phyloP scores from a whole-genome alignment of 2,797 vertebrate species.

The Sebastes oblongus region DNA sequence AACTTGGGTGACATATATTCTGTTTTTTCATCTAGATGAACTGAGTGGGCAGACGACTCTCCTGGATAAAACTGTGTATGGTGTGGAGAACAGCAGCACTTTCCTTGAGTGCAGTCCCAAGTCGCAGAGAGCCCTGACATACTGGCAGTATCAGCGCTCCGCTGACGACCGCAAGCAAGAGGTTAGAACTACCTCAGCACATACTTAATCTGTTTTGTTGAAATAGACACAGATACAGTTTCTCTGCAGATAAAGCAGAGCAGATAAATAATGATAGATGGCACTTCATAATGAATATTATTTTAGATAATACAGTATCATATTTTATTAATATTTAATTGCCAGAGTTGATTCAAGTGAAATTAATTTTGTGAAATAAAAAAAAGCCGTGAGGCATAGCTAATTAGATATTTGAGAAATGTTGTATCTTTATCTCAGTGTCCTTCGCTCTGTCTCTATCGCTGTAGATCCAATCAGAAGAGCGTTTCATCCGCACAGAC shows the following conservation, averaged over 20 bases:
- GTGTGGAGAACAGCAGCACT: slow-evolving; percentile 98
- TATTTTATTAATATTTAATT: slow-evolving; percentile 1
- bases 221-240: neutral
- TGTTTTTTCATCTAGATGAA: slow-evolving; percentile 81
- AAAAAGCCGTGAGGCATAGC: neutral
- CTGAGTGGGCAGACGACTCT: slow-evolving; percentile 83
- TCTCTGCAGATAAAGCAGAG: neutral
- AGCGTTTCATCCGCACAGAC: slow-evolving; percentile 89
- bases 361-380: neutral
- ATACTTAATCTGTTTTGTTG: neutral
- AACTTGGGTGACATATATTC: neutral
- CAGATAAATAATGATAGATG: neutral
- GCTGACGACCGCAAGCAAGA: slow-evolving; percentile 91
- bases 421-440: slow-evolving; percentile 3
- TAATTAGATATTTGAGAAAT: neutral
- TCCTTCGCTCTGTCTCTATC: neutral
- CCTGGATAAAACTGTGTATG: slow-evolving; percentile 93
- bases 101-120: slow-evolving; percentile 97
- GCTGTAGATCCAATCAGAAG: slow-evolving; percentile 87
- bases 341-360: neutral
- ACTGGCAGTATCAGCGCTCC: slow-evolving; percentile 93
- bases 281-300: neutral
- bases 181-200: slow-evolving; percentile 74
- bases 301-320: neutral
- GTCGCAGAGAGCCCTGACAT: slow-evolving; percentile 92